These are phyloP conservation scores for Centropus bengalensis DNA, from an alignment of 2,113 vertebrate genomes.

Conservation along the genomic window DNA sequence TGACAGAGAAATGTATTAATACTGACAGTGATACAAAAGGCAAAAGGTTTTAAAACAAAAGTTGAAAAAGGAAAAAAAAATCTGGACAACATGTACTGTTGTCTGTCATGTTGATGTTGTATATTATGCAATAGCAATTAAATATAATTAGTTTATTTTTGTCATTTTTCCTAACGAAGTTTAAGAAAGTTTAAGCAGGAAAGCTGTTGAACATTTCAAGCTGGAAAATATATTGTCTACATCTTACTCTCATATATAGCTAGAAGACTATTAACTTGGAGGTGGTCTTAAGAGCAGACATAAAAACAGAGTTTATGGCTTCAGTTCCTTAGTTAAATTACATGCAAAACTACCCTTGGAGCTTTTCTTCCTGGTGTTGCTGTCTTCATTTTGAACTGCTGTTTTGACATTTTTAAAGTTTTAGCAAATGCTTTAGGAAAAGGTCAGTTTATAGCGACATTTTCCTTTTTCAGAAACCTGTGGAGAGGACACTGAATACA, in stretches of 20 bases:
- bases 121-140: neutral
- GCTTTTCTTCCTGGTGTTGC: constrained; percentile 44
- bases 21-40: neutral
- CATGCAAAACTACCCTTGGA: constrained; percentile 1
- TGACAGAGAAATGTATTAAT: constrained; percentile 31
- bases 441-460: constrained; percentile 70
- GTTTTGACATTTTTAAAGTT: constrained; percentile 71
- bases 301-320: neutral
- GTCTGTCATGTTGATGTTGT: neutral
- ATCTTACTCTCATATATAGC: neutral
- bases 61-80: neutral
- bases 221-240: neutral
- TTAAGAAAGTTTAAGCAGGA: neutral
- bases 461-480: constrained; percentile 53
- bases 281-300: neutral
- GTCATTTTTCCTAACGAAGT: neutral
- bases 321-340: constrained; percentile 14
- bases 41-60: neutral
- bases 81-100: neutral
- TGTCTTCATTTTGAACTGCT: constrained; percentile 49
- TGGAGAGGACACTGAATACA: constrained; percentile 48
- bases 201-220: neutral
- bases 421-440: constrained; percentile 68
- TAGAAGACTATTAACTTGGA: neutral
- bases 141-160: neutral